Evolutionary conservation across 2,888 invertebrate species (phyloP), one percentile per base, ranked within the genome.

Genomic region (Eupithecia abbreviata): DNA sequence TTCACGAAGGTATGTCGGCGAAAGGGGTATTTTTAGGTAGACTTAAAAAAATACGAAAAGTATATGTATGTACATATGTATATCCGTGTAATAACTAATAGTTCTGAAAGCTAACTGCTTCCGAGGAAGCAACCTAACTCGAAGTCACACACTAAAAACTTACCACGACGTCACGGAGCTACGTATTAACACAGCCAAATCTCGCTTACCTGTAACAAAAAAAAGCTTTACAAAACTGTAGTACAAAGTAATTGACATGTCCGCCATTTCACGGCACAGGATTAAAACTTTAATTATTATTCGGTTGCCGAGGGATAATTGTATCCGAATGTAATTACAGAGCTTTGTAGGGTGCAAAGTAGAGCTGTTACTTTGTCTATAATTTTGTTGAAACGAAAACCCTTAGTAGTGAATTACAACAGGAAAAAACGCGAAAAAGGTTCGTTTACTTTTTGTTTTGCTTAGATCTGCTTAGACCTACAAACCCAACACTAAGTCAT

Each of bases 211-310:
- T 69, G 68, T 72, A 45, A 71, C 71, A 62, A 77, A 77, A 58
- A 72, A 69, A 62, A 70, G 58, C 69, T 62, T 30, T 62, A 51
- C 74, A 65, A 72, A 71, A 74, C 55, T 72, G 76, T 76, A 45
- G 62, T 45, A 67, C 74, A 74, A 68, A 43, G 68, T 77, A 77
- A 77, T 72, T 77, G 42, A 72, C 72, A 74, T 51, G 72, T 69
- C 68, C 30, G 67, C 47, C 49, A 71, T 58, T 74, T 47, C 42
- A 47, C 12, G 45, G 18, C 47, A 30, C 30, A 69, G 47, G 62
- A 58, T 62, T 30, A 62, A 42, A 66, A 66, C 42, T 42, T 66
- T 42, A 66, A 66, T 66, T 66, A 42, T 66, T 65, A 42, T 66
- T 66, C 66, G 66, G 42, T 42, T 42, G 42, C 62, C 42, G 66